Percentiles rank a stretch among this genome's conserved stretches.
phyloP scores from a whole-genome alignment of 2,888 invertebrate genomes.

The Homarus gammarus region DNA sequence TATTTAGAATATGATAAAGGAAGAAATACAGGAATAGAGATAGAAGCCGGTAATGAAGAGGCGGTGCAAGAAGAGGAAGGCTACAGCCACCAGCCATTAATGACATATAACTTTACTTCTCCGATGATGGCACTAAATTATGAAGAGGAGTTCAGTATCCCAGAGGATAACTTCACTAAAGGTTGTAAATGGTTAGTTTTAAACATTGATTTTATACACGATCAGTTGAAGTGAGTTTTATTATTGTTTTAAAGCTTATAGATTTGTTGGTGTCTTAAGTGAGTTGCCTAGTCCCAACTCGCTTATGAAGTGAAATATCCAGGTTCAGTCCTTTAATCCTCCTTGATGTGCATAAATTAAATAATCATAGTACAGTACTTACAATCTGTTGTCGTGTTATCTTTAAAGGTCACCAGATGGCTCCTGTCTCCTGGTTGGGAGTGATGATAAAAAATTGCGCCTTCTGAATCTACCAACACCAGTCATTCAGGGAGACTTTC shows the following conservation, averaged over 20 bases:
- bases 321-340: not conserved
- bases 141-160: slow-evolving; percentile 20
- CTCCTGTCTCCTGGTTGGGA: slow-evolving; percentile 56
- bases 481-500: slow-evolving; percentile 27
- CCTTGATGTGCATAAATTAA: not conserved
- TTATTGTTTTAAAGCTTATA: too few relatives aligned
- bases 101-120: slow-evolving; percentile 29
- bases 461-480: slow-evolving; percentile 61
- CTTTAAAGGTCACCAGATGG: slow-evolving; percentile 73
- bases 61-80: not conserved
- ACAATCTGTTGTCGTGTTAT: not conserved
- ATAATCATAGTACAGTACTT: not conserved
- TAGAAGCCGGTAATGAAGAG: not conserved
- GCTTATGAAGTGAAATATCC: not conserved
- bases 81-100: not conserved
- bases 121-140: slow-evolving; percentile 47
- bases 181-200: slow-evolving; percentile 75
- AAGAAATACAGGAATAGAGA: not conserved
- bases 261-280: too few relatives aligned
- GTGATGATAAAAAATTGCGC: slow-evolving; percentile 58
- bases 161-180: slow-evolving; percentile 64
- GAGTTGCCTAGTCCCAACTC: too few relatives aligned
- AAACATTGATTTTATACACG: too few relatives aligned
- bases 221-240: too few relatives aligned
- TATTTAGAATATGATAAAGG: not conserved